Evolutionary conservation across 2,888 invertebrate genomes (phyloP), one percentile per base, ranked within the genome.

Genomic region (Drymonia ruficornis): DNA sequence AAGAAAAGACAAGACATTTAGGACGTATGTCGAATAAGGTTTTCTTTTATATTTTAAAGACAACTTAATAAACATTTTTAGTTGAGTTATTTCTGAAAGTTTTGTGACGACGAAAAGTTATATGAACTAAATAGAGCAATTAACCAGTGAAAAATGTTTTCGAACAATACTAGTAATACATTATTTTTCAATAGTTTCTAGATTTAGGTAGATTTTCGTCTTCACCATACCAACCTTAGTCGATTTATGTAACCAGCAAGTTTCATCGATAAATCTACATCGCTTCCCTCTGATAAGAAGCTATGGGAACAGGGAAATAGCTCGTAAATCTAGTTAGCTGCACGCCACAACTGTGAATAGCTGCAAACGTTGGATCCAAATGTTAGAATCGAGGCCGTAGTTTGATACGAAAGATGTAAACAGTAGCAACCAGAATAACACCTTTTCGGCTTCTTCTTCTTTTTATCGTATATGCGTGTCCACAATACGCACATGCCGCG

Each of bases 351-450:
- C 45, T 15, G 45, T 45, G 15, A 15, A 40, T 16, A 38, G 47
- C 48, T 50, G 43, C 43, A 47, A 55, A 43, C 18, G 29, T n/a
- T 23, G 40, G 45, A 15, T 28, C 54, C 13, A 38, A 49, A n/a
- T 36, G 13, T n/a, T 36, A n/a, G 36, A 36, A n/a, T 36, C 36
- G 36, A 36, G 36, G 36, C n/a, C 36, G n/a, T 36, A 4, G 36
- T 34, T 34, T 36, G 36, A n/a, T 7, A n/a, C 36, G 13, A n/a
- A 8, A 31, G 31, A 31, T 2, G 2, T 31, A 9, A 12, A 9
- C 31, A 31, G 31, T n/a, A 31, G 11, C 12, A 31, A 12, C n/a
- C n/a, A n/a, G n/a, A 31, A 31, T 11, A 31, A 31, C 31, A 12
- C 31, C 9, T 23, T 23, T 23, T n/a, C n/a, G n/a, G n/a, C n/a